Evolutionary conservation across 2,113 vertebrate genomes (phyloP).

Genomic region (Mastomys natalensis): DNA sequence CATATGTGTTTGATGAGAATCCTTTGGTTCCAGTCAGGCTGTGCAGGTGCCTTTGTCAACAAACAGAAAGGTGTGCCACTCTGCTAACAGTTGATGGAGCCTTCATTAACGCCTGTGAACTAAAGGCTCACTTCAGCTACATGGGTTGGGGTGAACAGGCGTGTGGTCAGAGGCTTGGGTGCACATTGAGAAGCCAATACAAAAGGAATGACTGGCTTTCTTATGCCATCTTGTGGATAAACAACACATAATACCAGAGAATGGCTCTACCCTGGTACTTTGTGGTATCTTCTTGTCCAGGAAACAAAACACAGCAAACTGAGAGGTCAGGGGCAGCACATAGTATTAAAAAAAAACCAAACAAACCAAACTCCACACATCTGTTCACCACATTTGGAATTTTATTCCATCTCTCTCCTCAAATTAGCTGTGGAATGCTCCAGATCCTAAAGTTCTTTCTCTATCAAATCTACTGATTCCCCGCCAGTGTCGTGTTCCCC

Average conservation of each 20-base stretch:
- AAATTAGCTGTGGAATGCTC: slow-evolving; percentile 42
- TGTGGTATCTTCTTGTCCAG: background rate
- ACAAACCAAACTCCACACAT: background rate
- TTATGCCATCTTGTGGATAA: slow-evolving; percentile 2
- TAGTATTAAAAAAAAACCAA: too few species aligned
- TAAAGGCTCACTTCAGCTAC: background rate
- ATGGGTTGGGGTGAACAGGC: background rate
- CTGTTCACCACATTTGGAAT: slow-evolving; percentile 51
- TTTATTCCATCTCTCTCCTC: background rate
- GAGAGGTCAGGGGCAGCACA: background rate
- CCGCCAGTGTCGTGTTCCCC: background rate
- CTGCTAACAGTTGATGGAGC: background rate
- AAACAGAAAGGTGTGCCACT: slow-evolving; percentile 10
- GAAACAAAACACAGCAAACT: background rate
- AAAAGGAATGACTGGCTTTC: background rate
- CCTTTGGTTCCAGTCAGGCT: slow-evolving; percentile 48
- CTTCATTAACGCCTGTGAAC: background rate
- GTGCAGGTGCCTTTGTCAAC: slow-evolving; percentile 28
- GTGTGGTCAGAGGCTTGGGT: background rate
- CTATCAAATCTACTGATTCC: background rate
- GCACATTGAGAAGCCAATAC: too few species aligned
- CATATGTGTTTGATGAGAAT: background rate
- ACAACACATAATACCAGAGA: background rate
- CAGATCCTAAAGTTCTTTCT: slow-evolving; percentile 48
- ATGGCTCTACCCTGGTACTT: background rate